phyloP scores from a whole-genome alignment of 2,113 vertebrate species.

The Muntiacus reevesi region DNA sequence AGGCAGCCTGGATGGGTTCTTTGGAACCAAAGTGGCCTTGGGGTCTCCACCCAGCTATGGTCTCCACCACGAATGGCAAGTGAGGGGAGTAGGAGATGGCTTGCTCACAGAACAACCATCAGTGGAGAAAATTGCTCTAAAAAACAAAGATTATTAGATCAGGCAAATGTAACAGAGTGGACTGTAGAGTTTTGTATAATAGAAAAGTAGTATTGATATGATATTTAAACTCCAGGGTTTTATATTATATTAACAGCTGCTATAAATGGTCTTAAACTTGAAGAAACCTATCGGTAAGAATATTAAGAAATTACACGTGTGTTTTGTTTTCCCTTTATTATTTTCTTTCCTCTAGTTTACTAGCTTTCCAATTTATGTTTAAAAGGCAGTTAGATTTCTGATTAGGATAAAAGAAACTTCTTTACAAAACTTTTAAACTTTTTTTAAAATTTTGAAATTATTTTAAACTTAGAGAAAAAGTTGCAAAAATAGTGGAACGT shows the following conservation, averaged over 20 bases:
- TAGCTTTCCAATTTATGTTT: constrained; percentile 24
- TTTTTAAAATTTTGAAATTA: not conserved
- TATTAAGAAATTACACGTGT: not conserved
- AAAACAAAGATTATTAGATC: not conserved
- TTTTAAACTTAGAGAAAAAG: not conserved
- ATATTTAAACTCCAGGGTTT: not conserved
- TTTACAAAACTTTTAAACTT: not conserved
- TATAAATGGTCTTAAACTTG: not conserved
- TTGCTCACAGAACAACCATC: not conserved
- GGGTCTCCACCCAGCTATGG: not conserved
- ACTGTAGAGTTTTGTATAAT: not conserved
- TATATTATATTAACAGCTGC: not conserved
- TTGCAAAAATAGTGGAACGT: not conserved
- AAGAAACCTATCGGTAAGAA: not conserved
- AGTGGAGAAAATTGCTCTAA: not conserved
- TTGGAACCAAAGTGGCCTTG: not conserved
- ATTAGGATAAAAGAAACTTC: not conserved
- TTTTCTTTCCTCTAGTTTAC: not conserved
- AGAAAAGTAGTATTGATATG: not conserved
- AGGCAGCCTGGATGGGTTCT: not conserved
- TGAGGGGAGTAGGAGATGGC: not conserved
- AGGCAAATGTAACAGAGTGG: not conserved
- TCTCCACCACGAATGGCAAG: not conserved
- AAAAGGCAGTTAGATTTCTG: not conserved
- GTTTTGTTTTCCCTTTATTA: not conserved